Percentiles rank a stretch among this genome's conserved stretches.
Evolutionary conservation across 2,797 vertebrate species (phyloP).

Genomic region (Pseudomugil tenellus): DNA sequence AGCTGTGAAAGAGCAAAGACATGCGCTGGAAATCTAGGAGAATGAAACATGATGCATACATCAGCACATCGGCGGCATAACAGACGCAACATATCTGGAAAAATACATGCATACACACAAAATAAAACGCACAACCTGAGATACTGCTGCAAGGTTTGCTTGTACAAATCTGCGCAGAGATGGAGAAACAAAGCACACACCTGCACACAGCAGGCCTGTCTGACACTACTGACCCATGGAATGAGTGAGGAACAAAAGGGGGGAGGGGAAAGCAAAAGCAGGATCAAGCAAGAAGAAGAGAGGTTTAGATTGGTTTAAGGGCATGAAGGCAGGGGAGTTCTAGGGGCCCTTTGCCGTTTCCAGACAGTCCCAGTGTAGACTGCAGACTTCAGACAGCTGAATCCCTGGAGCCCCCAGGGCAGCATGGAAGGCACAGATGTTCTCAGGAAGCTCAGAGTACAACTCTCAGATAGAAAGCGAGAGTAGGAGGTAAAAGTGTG

Average conservation of each 20-base stretch:
- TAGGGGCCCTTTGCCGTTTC: conserved; percentile 78
- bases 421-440: conserved; percentile 82
- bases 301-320: conserved; percentile 80
- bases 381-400: conserved; percentile 79
- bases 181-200: conserved; percentile 78
- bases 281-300: conserved; percentile 65
- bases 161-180: conserved; percentile 63
- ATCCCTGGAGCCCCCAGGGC: conserved; percentile 78
- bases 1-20: conserved; percentile 34
- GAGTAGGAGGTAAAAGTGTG: conserved; percentile 73
- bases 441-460: conserved; percentile 77
- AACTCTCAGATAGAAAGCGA: conserved; percentile 65
- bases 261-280: conserved; percentile 53
- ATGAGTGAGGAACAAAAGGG: conserved; percentile 68
- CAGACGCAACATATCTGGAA: conserved; percentile 26
- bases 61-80: conserved; percentile 11
- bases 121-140: conserved; percentile 44
- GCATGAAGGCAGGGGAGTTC: conserved; percentile 77
- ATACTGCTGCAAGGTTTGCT: conserved; percentile 59
- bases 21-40: conserved; percentile 23
- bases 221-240: conserved; percentile 78
- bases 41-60: conserved; percentile 36
- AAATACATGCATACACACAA: conserved; percentile 18
- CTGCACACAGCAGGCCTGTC: conserved; percentile 84
- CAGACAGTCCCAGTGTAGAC: conserved; percentile 80